These are phyloP conservation scores for Melanerpes formicivorus DNA, from an alignment of 2,113 vertebrate genomes.

Conservation along the genomic window DNA sequence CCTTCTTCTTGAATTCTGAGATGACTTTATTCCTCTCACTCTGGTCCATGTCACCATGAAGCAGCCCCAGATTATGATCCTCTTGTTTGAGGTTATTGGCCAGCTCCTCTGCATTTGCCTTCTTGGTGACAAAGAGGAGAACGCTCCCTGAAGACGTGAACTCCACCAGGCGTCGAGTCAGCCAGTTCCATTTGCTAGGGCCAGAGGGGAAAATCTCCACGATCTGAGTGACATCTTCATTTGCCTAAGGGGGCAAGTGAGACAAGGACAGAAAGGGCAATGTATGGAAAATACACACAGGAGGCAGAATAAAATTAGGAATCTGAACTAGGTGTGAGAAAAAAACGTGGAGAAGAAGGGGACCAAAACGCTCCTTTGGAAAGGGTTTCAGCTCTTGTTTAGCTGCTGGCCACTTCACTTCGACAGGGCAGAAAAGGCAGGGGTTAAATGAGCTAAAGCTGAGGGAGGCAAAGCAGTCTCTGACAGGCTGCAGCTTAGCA, in stretches of 20 bases:
- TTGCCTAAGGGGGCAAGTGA: conserved; percentile 82
- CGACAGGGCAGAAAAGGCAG: neutral
- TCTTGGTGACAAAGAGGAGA: conserved; percentile 97
- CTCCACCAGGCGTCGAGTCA: conserved; percentile 91
- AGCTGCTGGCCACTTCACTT: neutral
- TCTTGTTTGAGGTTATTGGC: conserved; percentile 93
- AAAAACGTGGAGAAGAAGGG: neutral
- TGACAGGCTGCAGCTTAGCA: neutral
- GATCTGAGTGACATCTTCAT: conserved; percentile 96
- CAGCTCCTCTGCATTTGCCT: conserved; percentile 93
- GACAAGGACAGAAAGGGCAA: neutral
- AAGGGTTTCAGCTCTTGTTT: neutral
- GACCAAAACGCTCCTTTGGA: neutral
- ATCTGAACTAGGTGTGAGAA: neutral
- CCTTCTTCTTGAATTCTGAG: conserved; percentile 96
- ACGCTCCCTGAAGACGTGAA: conserved; percentile 95
- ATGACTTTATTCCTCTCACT: conserved; percentile 99
- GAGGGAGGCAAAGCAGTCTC: neutral
- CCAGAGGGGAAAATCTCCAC: conserved; percentile 90
- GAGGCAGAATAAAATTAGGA: neutral
- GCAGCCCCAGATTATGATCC: conserved; percentile 90
- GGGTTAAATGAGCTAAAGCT: neutral
- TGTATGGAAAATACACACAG: neutral
- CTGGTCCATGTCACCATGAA: conserved; percentile 99
- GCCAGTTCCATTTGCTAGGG: conserved; percentile 93